Evolutionary conservation across 2,888 invertebrate species (phyloP).

Genomic region (Coelinius sp.): DNA sequence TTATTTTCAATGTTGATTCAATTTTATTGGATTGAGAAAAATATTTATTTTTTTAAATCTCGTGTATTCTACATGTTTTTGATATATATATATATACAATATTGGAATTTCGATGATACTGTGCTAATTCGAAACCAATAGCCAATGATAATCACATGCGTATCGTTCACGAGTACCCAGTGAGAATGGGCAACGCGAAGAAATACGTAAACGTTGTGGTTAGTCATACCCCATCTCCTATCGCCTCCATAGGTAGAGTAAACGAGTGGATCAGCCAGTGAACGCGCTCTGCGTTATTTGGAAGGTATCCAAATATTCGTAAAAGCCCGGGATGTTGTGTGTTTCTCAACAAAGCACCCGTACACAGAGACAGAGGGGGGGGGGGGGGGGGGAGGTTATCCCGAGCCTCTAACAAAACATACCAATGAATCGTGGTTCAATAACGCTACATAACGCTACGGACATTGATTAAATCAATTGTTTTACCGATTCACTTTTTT

Average conservation of each 20-base stretch:
- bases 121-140: slow-evolving; percentile 12
- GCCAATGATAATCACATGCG: slow-evolving; percentile 29
- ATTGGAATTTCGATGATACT: neutral
- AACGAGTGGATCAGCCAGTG: slow-evolving; percentile 31
- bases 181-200: slow-evolving; percentile 23
- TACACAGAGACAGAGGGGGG: neutral
- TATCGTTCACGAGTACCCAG: neutral
- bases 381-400: neutral
- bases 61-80: too few relatives aligned
- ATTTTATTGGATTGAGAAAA: too few relatives aligned
- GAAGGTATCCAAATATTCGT: slow-evolving; percentile 38
- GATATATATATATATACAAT: too few relatives aligned
- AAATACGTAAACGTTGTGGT: slow-evolving; percentile 39
- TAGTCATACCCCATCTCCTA: too few relatives aligned
- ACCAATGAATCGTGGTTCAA: slow-evolving; percentile 30
- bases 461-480: slow-evolving; percentile 37
- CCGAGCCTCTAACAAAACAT: neutral
- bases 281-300: slow-evolving; percentile 38
- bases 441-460: slow-evolving; percentile 23
- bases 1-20: too few relatives aligned
- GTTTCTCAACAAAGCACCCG: neutral
- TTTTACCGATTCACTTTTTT: slow-evolving; percentile 16
- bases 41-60: too few relatives aligned
- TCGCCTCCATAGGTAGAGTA: slow-evolving; percentile 24
- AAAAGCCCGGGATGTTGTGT: neutral